Conservation (phyloP, 2,888 invertebrate species). For the Sthenelais limicola region DNA sequence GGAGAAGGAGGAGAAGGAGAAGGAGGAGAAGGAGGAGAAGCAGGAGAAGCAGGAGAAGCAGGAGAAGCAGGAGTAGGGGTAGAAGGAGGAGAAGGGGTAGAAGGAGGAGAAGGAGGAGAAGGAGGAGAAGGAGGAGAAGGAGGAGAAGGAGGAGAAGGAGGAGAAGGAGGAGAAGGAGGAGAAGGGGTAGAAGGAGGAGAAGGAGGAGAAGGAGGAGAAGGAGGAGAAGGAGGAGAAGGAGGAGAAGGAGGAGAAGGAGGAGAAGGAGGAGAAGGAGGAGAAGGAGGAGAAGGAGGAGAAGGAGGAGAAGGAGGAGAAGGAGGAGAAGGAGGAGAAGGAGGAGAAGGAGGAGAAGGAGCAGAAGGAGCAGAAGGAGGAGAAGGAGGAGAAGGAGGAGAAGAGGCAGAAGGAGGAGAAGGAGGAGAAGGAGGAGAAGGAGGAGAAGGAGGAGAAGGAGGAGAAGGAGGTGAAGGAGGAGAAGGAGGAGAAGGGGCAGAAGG, state of each 20-base stretch:
- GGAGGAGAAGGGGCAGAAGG: no score
- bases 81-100: no score
- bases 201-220: constrained; percentile 23
- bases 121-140: background rate
- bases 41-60: no score
- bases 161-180: constrained; percentile 18
- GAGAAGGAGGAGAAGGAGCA: constrained; percentile 11
- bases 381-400: no score
- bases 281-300: constrained; percentile 16
- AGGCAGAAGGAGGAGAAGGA: no score
- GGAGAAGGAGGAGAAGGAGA: background rate
- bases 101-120: background rate
- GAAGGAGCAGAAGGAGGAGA: no score
- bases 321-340: constrained; percentile 3
- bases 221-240: constrained; percentile 19
- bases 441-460: constrained; percentile 19
- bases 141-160: background rate
- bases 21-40: background rate
- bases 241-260: background rate
- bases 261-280: constrained; percentile 24
- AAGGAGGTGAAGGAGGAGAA: no score
- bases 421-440: constrained; percentile 11
- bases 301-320: background rate
- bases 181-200: no score
- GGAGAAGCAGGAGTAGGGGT: no score